Evolutionary conservation across 2,888 invertebrate genomes (phyloP).

Genomic region (Theodoxus fluviatilis): DNA sequence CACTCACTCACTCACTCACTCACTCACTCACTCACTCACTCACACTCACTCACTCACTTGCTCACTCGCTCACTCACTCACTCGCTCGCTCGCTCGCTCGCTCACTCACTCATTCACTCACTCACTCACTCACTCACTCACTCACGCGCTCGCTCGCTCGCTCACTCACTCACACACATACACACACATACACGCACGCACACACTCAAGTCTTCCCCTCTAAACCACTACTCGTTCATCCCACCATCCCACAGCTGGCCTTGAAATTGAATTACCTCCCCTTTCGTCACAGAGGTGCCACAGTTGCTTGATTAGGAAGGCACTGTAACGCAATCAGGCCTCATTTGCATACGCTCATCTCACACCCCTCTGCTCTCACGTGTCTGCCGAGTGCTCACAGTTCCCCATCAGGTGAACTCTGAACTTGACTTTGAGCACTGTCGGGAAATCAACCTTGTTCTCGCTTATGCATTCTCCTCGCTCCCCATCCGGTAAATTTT

Average conservation of each 20-base stretch:
- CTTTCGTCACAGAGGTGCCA: no score
- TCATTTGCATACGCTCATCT: no score
- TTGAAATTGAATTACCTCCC: no score
- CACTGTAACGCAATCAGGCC: no score
- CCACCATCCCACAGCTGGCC: no score
- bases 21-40: neutral
- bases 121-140: conserved; percentile 11
- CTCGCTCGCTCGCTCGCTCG: neutral
- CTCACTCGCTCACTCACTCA: neutral
- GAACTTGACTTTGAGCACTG: conserved; percentile 5
- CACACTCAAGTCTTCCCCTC: neutral
- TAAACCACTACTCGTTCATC: no score
- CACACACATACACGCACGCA: neutral
- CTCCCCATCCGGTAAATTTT: no score
- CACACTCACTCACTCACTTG: neutral
- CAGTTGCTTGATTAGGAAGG: no score
- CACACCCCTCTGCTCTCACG: no score
- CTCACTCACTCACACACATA: neutral
- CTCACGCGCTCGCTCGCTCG: neutral
- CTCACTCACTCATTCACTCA: conserved; percentile 9
- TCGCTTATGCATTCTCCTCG: neutral
- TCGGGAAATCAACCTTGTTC: neutral
- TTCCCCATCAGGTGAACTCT: no score
- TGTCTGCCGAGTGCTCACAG: no score
- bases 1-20: conserved; percentile 3